phyloP scores from a whole-genome alignment of 2,113 vertebrate genomes.

The Dasyprocta punctata region DNA sequence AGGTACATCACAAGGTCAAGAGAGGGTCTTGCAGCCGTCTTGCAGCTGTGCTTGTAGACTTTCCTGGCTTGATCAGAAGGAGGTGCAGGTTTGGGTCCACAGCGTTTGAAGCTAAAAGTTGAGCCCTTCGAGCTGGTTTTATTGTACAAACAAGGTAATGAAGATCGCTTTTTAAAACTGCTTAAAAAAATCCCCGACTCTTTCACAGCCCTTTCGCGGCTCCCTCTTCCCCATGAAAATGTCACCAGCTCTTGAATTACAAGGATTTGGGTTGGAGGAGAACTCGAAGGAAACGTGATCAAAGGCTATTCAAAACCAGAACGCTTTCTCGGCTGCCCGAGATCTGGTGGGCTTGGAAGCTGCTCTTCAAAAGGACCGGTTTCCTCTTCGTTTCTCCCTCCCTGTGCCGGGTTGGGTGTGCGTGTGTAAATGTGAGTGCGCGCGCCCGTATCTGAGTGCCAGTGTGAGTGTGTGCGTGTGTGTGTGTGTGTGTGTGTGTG shows the following conservation, averaged over 20 bases:
- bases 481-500: slow-evolving; percentile 58
- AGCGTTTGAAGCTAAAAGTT: slow-evolving; percentile 72
- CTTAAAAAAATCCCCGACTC: slow-evolving; percentile 39
- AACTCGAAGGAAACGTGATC: slow-evolving; percentile 78
- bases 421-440: slow-evolving; percentile 73
- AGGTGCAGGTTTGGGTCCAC: slow-evolving; percentile 42
- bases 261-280: slow-evolving; percentile 61
- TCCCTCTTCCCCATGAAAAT: slow-evolving; percentile 60
- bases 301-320: slow-evolving; percentile 24
- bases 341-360: slow-evolving; percentile 35
- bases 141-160: slow-evolving; percentile 63
- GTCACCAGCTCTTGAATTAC: slow-evolving; percentile 65
- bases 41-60: neutral
- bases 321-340: neutral
- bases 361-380: slow-evolving; percentile 20
- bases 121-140: slow-evolving; percentile 48
- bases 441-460: slow-evolving; percentile 65
- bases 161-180: slow-evolving; percentile 74
- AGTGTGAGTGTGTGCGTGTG: slow-evolving; percentile 63
- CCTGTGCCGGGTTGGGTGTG: slow-evolving; percentile 29
- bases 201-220: neutral
- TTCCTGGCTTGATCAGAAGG: slow-evolving; percentile 27
- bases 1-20: slow-evolving; percentile 78
- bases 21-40: slow-evolving; percentile 61
- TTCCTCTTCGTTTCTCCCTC: slow-evolving; percentile 29